Evolutionary conservation across 2,797 vertebrate species (phyloP), one percentile per base, ranked within the genome.

Genomic region (Anolis apletophallus): DNA sequence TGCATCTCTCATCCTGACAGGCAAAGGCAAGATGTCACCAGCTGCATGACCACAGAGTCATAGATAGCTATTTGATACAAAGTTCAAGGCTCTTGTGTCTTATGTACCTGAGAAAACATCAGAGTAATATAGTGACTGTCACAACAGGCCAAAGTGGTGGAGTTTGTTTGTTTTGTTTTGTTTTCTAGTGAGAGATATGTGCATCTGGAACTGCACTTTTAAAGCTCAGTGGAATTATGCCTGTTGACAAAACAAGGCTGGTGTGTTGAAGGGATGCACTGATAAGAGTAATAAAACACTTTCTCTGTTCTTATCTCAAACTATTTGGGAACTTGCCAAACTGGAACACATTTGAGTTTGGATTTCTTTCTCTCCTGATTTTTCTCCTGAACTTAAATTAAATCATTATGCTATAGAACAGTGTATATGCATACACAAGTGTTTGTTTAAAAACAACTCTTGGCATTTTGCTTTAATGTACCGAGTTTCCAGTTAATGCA

Each of bases 301-400:
- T 88, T 88, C 23, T 52, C 80, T 92, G 81, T 88, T 84, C 73
- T 92, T 91, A 90, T 83, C 86, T 86, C 74, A 23, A 92, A n/a
- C 71, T 92, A 88, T 92, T 93, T 92, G 84, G 87, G 92, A 94
- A 91, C 59, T n/a, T 92, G 55, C n/a, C 85, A 89, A 86, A 89
- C 29, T 69, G 79, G 34, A 73, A 90, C 80, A 87, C 50, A 52
- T 77, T 72, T 0, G 0, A 9, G 32, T 23, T 34, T 29, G 57
- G 26, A 19, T 6, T 57, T 77, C 13, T 21, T 1, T 2, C 1
- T 12, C 23, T 59, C 12, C 32, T 26, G 26, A 46, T 7, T 40
- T 68, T n/a, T 11, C 46, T 23, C 32, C 88, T 89, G 83, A 85
- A 91, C 59, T 0, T 0, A 85, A 88, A 88, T 64, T 84, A 93